These are phyloP conservation scores for Napeogenes inachia DNA, from an alignment of 2,888 invertebrate species.

Conservation along the genomic window DNA sequence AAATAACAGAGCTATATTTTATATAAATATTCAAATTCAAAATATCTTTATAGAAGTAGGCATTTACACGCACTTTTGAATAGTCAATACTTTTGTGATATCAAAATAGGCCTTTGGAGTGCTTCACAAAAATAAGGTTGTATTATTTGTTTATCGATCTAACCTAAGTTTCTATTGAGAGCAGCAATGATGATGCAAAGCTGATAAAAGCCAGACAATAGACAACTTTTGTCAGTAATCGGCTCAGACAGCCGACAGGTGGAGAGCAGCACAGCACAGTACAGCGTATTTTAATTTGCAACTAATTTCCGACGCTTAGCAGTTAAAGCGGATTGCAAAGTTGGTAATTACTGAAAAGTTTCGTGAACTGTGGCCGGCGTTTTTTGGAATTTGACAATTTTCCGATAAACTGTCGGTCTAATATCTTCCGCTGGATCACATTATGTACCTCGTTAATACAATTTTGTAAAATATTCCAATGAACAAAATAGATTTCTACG, in stretches of 20 bases:
- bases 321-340: constrained; percentile 67
- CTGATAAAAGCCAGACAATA: constrained; percentile 30
- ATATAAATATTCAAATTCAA: too few relatives aligned
- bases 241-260: constrained; percentile 62
- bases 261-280: constrained; percentile 40
- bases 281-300: constrained; percentile 61
- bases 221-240: constrained; percentile 45
- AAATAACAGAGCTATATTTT: too few relatives aligned
- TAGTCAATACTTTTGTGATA: too few relatives aligned
- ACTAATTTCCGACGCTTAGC: constrained; percentile 60
- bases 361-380: constrained; percentile 33
- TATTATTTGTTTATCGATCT: neutral
- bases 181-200: constrained; percentile 12
- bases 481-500: neutral
- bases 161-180: neutral
- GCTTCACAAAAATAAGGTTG: too few relatives aligned
- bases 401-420: constrained; percentile 10
- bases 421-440: neutral
- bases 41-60: too few relatives aligned
- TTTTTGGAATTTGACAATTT: constrained; percentile 26
- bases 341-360: constrained; percentile 58
- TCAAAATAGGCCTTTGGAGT: too few relatives aligned
- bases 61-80: too few relatives aligned
- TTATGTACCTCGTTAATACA: constrained; percentile 12
- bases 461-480: neutral